Evolutionary conservation across 2,797 vertebrate species (phyloP), one percentile per base, ranked within the genome.

Genomic region (Microctenopoma lineatum): DNA sequence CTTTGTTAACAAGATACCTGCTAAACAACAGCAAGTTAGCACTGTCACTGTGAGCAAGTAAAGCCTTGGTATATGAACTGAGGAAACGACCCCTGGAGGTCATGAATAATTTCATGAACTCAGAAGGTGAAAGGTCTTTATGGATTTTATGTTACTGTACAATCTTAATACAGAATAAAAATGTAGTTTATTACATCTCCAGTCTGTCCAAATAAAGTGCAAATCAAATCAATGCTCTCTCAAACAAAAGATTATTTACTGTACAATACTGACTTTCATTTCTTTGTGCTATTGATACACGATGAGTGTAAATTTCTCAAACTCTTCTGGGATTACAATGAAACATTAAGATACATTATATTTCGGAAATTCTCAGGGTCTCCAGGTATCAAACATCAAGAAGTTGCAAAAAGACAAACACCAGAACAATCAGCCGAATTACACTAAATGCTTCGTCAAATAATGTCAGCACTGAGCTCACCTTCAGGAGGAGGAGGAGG

Each of bases 151-250:
- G 36, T 70, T 63, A 58, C 42, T 61, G 62, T 77, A 83, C 32
- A 70, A 77, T 82, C 53, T 71, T 58, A 56, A 84, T 70, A 79
- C 78, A 86, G 74, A 84, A 75, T 79, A 65, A n/a, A 79, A 80
- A 79, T 68, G 65, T 60, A 51, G 52, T 84, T 79, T 55, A 68
- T 79, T 59, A 69, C 66, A 88, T 83, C 56, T 74, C 59, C 47
- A 38, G 29, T 77, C 48, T 65, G 70, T 78, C 81, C 42, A 83
- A 80, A n/a, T 89, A 87, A 90, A 89, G 79, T 88, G 84, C 81
- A 88, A 85, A 83, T 88, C 16, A 90, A 88, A 79, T 74, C 55
- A 86, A 75, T 54, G 67, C 36, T 73, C 18, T 73, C 12, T 87
- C 65, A 86, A 89, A 84, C 66, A 80, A 75, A 55, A 61, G 71